phyloP scores from a whole-genome alignment of 2,888 invertebrate species.

The Tipula vernalis region DNA sequence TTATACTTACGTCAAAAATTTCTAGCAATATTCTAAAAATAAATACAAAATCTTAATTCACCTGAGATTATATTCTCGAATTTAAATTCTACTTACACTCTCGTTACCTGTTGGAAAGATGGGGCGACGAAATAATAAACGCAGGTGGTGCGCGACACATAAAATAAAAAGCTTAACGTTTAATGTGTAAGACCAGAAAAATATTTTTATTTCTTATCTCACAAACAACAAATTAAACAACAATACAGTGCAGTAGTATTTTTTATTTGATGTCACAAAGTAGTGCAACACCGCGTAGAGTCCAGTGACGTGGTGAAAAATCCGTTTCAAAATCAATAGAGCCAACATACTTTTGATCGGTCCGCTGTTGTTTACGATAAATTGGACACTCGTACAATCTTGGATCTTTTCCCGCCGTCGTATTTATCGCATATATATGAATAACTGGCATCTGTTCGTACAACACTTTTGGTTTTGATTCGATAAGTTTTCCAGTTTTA shows the following conservation, averaged over 20 bases:
- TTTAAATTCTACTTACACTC: not conserved
- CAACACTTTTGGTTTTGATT: constrained; percentile 83
- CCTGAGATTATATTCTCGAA: not conserved
- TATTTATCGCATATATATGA: constrained; percentile 90
- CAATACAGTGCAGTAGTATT: not conserved
- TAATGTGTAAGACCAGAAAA: not conserved
- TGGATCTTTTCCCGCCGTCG: constrained; percentile 83
- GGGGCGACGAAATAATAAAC: not conserved
- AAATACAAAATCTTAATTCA: not conserved
- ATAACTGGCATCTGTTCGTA: constrained; percentile 96
- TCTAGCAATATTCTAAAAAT: not conserved
- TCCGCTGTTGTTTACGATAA: constrained; percentile 88
- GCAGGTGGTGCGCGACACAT: not conserved
- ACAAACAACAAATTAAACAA: not conserved
- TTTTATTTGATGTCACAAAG: constrained; percentile 89
- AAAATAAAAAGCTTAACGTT: not conserved
- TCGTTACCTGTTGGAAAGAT: not conserved
- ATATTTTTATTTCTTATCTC: not conserved
- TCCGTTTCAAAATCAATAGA: constrained; percentile 91
- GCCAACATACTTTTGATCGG: constrained; percentile 90
- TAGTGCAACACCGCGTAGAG: constrained; percentile 86
- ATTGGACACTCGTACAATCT: constrained; percentile 92
- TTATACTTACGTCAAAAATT: not conserved
- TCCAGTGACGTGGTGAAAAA: constrained; percentile 89
- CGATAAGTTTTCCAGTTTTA: constrained; percentile 75